Base-by-base conservation (phyloP, 2,113 vertebrate genomes). In the Cyprinodon variegatus region DNA sequence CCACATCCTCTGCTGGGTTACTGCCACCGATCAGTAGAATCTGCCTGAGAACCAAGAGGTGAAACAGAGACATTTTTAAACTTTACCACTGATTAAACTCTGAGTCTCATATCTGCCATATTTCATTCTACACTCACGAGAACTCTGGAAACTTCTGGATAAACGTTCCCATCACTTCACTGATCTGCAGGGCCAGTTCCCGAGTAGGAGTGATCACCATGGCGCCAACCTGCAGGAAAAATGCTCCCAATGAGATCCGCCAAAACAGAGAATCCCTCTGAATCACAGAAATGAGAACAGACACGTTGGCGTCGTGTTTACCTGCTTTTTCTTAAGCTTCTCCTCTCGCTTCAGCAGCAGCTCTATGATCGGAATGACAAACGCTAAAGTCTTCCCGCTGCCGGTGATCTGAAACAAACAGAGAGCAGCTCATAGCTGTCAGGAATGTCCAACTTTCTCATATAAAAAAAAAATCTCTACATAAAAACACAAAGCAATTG, bases 321-420 rank as follows among this genome's bases (percentile, higher is more conserved):
- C 79, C 95, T 99, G 97, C 92, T 91, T 93, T 90, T 97, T 98
- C 89, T 96, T 98, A 1, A 99, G 88, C 73, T 95, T 96, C 43
- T 96, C 96, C 48, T 98, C 97, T 75, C 97, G 92, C 38, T 90
- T 96, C 81, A 98, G 90, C 0, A 99, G 96, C 68, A 99, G 96
- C 78, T 99, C 96, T 67, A 99, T 76, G 0, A 97, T 84, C 5
- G 98, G 98, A 78, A 99, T 99, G 22, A 99, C 95, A 76, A 99
- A 99, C 0, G 98, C 97, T 0, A 99, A 91, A 0, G 98, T 99
- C 86, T 99, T 99, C 5, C 98, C 98, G 4, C 98, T 99, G 1
- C 98, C 98, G 0, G 98, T 99, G 60, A 99, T 95, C 98, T 99
- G 79, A 0, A 76, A 65, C 46, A 0, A 76, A 22, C 29, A 8